Evolutionary conservation across 2,113 vertebrate genomes (phyloP).

Genomic region (Osmerus eperlanus): DNA sequence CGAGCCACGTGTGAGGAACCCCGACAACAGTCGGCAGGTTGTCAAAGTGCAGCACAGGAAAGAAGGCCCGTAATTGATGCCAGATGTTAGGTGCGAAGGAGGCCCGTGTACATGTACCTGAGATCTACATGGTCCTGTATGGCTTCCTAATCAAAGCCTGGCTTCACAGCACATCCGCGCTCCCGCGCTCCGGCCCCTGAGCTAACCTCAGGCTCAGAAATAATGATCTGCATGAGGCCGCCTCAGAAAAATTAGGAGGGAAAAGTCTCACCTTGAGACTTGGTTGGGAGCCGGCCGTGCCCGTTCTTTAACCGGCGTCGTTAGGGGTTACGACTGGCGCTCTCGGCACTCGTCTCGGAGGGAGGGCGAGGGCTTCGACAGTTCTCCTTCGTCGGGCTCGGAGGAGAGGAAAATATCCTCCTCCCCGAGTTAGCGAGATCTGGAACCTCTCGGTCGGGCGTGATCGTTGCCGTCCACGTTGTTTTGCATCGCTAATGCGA

Average conservation of each 20-base stretch:
- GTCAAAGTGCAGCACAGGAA: neutral
- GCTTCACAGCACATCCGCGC: neutral
- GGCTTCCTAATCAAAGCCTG: constrained; percentile 1
- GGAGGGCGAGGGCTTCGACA: too few species aligned
- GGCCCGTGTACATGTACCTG: neutral
- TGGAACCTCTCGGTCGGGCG: too few species aligned
- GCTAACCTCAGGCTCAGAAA: constrained; percentile 8
- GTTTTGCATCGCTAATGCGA: too few species aligned
- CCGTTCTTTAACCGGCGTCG: neutral
- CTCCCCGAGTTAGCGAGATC: too few species aligned
- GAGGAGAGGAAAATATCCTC: neutral
- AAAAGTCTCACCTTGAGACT: neutral
- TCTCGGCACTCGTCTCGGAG: neutral
- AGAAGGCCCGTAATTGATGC: neutral
- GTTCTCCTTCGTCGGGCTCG: too few species aligned
- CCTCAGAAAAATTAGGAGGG: neutral
- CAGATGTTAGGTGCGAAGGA: neutral
- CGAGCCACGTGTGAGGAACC: too few species aligned
- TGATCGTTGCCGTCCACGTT: too few species aligned
- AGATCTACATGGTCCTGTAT: neutral
- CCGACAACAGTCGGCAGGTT: neutral
- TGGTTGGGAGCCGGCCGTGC: neutral
- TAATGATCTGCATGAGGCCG: neutral
- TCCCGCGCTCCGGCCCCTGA: neutral
- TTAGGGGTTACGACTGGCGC: neutral